phyloP scores from a whole-genome alignment of 1,140 invertebrate species.

The Melitaea cinxia region DNA sequence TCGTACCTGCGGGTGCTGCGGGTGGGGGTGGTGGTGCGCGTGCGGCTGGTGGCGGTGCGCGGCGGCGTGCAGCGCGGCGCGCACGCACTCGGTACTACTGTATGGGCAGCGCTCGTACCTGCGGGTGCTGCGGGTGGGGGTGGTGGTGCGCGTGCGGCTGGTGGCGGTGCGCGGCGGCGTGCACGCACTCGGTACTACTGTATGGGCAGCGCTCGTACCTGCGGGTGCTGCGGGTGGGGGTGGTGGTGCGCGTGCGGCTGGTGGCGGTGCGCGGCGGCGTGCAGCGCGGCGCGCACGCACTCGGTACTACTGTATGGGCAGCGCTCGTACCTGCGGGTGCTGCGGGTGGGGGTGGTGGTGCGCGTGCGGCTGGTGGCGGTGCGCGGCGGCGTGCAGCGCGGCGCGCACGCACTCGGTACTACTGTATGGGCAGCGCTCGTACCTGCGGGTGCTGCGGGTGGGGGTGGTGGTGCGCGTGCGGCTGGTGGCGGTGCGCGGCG shows the following conservation, averaged over 20 bases:
- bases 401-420: too few species aligned
- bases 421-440: slow-evolving; percentile 29
- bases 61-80: too few species aligned
- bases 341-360: background rate
- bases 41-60: too few species aligned
- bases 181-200: background rate
- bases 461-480: slow-evolving; percentile 24
- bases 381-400: too few species aligned
- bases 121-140: slow-evolving; percentile 87
- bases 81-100: too few species aligned
- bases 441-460: slow-evolving; percentile 6
- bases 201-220: slow-evolving; percentile 21
- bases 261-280: slow-evolving; percentile 79
- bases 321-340: slow-evolving; percentile 85
- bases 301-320: slow-evolving; percentile 81
- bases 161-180: background rate
- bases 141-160: slow-evolving; percentile 88
- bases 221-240: slow-evolving; percentile 21
- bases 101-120: too few species aligned
- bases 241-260: slow-evolving; percentile 22
- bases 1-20: slow-evolving; percentile 88
- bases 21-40: too few species aligned
- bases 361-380: background rate
- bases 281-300: slow-evolving; percentile 90
- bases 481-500: slow-evolving; percentile 42